Conservation (phyloP, 1,140 invertebrate species). For the Platyura marginata region DNA sequence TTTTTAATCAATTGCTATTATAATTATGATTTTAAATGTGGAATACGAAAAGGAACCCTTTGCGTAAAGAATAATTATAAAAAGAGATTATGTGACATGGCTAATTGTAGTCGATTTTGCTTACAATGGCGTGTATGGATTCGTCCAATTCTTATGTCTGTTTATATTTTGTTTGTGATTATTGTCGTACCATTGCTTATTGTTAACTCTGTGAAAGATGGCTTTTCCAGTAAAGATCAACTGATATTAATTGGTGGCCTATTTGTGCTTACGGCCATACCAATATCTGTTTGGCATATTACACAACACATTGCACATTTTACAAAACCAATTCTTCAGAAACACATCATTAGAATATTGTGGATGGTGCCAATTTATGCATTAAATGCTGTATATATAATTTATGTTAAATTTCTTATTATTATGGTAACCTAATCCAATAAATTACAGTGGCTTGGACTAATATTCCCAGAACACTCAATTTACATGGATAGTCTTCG, state of each 20-base stretch:
- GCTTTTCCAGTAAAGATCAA: slow-evolving; percentile 51
- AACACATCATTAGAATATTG: slow-evolving; percentile 88
- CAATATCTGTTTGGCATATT: slow-evolving; percentile 88
- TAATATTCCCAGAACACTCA: slow-evolving; percentile 62
- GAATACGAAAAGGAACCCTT: background rate
- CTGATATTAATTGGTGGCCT: slow-evolving; percentile 70
- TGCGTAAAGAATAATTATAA: too few relatives aligned
- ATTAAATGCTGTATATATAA: slow-evolving; percentile 57
- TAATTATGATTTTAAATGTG: background rate
- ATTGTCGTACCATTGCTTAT: slow-evolving; percentile 70
- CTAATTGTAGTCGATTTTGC: slow-evolving; percentile 26
- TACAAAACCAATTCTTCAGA: slow-evolving; percentile 80
- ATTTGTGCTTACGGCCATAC: slow-evolving; percentile 77
- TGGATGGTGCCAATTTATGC: slow-evolving; percentile 98
- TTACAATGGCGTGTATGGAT: slow-evolving; percentile 77
- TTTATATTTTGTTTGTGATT: slow-evolving; percentile 62
- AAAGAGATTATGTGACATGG: background rate
- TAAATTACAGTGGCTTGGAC: slow-evolving; percentile 55
- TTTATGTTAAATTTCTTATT: background rate
- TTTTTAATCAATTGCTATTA: background rate
- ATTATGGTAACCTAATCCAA: too few relatives aligned
- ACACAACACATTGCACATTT: slow-evolving; percentile 87
- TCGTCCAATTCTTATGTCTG: slow-evolving; percentile 55
- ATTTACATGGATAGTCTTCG: slow-evolving; percentile 83
- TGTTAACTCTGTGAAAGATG: slow-evolving; percentile 49